These are phyloP conservation scores for Periparus ater DNA, from an alignment of 2,797 vertebrate genomes.

Conservation along the genomic window DNA sequence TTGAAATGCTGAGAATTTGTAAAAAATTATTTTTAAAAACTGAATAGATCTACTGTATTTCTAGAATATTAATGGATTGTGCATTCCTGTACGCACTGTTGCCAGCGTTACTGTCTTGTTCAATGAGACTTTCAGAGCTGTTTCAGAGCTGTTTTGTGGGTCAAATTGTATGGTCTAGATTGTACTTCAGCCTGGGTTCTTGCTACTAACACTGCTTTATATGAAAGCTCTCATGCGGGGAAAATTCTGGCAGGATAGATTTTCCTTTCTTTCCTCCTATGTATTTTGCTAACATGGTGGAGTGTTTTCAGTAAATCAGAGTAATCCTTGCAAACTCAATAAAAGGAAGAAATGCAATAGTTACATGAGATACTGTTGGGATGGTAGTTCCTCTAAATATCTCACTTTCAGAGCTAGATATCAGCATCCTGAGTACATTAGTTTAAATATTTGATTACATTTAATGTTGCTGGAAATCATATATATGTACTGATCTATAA, in stretches of 20 bases:
- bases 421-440: not conserved
- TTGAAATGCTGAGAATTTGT: not conserved
- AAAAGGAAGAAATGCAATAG: not conserved
- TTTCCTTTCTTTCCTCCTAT: not conserved
- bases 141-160: not conserved
- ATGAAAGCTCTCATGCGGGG: not conserved
- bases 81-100: not conserved
- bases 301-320: not conserved
- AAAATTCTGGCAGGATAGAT: not conserved
- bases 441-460: not conserved
- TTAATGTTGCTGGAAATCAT: not conserved
- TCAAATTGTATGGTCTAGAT: not conserved
- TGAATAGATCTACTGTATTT: not conserved
- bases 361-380: fast-evolving
- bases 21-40: not conserved
- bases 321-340: not conserved
- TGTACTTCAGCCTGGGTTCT: not conserved
- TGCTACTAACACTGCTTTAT: not conserved
- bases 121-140: not conserved
- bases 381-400: not conserved
- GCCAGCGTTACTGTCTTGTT: not conserved
- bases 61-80: not conserved
- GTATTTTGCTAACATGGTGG: not conserved
- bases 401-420: not conserved
- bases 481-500: not conserved